Conservation (phyloP, 2,113 vertebrate genomes). For the Elanoides forficatus region DNA sequence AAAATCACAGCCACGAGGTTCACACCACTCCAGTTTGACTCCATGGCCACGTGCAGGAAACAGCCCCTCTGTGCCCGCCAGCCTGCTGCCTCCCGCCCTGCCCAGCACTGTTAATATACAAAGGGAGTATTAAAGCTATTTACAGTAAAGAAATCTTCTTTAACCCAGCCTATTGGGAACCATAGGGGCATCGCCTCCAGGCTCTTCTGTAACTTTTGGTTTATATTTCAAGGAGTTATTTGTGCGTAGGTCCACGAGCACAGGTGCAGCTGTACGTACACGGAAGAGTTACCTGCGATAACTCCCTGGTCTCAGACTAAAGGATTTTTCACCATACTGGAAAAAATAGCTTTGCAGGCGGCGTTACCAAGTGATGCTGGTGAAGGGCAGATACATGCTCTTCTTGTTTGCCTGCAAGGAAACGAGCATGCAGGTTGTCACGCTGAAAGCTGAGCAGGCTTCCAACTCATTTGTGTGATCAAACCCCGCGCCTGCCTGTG, state of each 20-base stretch:
- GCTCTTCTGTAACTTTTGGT: background rate
- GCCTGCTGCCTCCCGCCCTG: background rate
- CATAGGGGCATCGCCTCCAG: background rate
- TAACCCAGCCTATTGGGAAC: background rate
- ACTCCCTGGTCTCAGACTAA: background rate
- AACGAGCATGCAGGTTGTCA: background rate
- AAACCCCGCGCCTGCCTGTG: background rate
- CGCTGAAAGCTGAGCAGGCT: background rate
- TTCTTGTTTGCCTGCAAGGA: background rate
- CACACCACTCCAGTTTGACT: background rate
- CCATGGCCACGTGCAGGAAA: background rate
- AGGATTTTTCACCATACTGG: background rate
- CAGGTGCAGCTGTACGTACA: background rate
- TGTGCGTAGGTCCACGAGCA: background rate
- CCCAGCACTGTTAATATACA: background rate
- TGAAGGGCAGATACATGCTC: background rate
- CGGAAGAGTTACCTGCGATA: background rate
- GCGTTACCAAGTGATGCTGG: background rate
- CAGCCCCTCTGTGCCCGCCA: accelerated
- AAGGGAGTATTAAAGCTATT: background rate
- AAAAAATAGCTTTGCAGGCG: background rate
- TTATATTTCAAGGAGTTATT: background rate
- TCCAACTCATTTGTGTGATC: background rate
- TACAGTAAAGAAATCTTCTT: background rate
- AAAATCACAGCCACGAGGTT: background rate